These are phyloP conservation scores for Salvelinus namaycush DNA, from an alignment of 2,113 vertebrate genomes.

Conservation along the genomic window DNA sequence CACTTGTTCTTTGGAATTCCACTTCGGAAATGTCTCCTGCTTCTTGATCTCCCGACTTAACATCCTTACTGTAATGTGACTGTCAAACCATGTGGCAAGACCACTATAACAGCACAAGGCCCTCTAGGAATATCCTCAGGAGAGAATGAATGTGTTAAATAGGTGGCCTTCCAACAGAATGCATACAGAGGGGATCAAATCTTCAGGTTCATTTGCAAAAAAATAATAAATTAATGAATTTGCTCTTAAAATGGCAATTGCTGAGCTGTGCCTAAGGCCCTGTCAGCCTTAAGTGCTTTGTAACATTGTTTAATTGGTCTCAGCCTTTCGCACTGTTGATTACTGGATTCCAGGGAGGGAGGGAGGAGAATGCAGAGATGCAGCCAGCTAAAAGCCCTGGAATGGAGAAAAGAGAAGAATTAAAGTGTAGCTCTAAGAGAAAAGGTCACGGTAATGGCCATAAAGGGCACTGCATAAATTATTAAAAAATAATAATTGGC, in stretches of 20 bases:
- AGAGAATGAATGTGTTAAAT: background rate
- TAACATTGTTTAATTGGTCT: slow-evolving; percentile 77
- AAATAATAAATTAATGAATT: slow-evolving; percentile 71
- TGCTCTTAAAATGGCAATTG: slow-evolving; percentile 73
- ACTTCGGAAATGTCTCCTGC: too few species aligned
- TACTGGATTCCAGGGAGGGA: slow-evolving; percentile 40
- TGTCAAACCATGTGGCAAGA: too few species aligned
- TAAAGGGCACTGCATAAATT: slow-evolving; percentile 67
- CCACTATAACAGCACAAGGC: too few species aligned
- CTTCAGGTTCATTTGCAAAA: slow-evolving; percentile 67
- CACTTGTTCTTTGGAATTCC: too few species aligned
- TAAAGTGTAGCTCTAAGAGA: slow-evolving; percentile 52
- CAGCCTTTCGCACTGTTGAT: slow-evolving; percentile 64
- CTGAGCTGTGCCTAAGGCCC: slow-evolving; percentile 56
- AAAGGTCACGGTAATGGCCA: slow-evolving; percentile 72
- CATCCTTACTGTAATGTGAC: too few species aligned
- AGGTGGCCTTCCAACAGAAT: slow-evolving; percentile 31
- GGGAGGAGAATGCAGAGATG: slow-evolving; percentile 45
- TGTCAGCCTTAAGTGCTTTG: slow-evolving; percentile 71
- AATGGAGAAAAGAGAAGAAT: background rate
- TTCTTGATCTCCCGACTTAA: too few species aligned
- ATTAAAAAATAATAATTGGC: slow-evolving; percentile 71
- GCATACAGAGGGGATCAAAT: slow-evolving; percentile 24
- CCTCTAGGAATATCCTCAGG: background rate
- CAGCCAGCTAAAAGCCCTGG: slow-evolving; percentile 31